Percentiles rank a stretch among this genome's conserved stretches.
These are phyloP conservation scores for Hydraecia micacea DNA, from an alignment of 2,888 invertebrate species.

Conservation along the genomic window DNA sequence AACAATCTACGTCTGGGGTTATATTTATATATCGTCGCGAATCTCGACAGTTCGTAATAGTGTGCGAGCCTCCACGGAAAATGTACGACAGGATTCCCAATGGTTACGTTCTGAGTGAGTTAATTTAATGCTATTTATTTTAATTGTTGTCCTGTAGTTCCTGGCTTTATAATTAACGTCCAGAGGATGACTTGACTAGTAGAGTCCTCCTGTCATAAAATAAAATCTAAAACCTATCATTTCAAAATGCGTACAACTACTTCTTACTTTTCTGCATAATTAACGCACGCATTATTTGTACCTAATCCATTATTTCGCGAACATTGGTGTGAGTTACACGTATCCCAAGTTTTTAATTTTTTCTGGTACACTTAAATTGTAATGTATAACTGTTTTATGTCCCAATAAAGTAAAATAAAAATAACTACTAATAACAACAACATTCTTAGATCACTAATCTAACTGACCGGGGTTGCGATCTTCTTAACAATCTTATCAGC, in stretches of 20 bases:
- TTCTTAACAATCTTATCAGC: neutral
- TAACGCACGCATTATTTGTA: too few relatives aligned
- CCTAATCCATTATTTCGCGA: too few relatives aligned
- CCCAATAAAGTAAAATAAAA: too few relatives aligned
- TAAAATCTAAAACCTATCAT: neutral
- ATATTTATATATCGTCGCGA: slow-evolving; percentile 61
- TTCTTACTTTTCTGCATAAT: too few relatives aligned
- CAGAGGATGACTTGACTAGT: neutral
- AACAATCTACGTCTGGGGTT: slow-evolving; percentile 38
- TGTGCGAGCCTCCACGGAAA: slow-evolving; percentile 42
- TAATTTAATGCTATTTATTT: slow-evolving; percentile 22
- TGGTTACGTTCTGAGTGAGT: slow-evolving; percentile 63
- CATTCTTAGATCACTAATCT: neutral
- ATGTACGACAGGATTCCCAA: slow-evolving; percentile 63
- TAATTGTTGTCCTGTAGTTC: neutral
- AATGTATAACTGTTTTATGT: too few relatives aligned
- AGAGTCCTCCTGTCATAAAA: neutral
- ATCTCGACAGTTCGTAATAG: slow-evolving; percentile 38
- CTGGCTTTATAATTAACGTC: neutral
- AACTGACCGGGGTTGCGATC: neutral
- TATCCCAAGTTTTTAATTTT: too few relatives aligned
- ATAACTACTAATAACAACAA: neutral
- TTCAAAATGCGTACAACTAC: neutral
- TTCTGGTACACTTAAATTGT: too few relatives aligned
- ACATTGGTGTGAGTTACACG: too few relatives aligned